These are phyloP conservation scores for Holacanthella duospinosa DNA, from an alignment of 2,888 invertebrate species.

Conservation along the genomic window DNA sequence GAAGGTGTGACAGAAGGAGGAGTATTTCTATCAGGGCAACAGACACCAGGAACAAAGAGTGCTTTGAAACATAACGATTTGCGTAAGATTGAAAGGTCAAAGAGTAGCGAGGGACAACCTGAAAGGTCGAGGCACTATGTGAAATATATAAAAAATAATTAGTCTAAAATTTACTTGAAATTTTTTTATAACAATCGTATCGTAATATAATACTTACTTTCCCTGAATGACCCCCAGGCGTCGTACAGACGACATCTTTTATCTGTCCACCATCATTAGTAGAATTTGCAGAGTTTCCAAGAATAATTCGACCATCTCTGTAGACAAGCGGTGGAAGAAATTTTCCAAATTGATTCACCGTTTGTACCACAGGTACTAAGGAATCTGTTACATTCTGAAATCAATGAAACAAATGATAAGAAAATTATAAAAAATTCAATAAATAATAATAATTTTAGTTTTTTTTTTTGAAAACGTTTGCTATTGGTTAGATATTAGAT, in stretches of 20 bases:
- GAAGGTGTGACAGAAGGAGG: constrained; percentile 11
- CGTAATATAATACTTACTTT: no score
- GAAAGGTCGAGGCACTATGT: constrained; percentile 77
- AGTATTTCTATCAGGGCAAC: constrained; percentile 54
- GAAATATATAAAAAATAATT: no score
- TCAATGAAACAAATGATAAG: neutral
- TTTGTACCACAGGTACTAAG: constrained; percentile 58
- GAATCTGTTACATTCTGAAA: constrained; percentile 64
- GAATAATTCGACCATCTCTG: constrained; percentile 36
- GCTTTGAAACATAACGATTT: constrained; percentile 85
- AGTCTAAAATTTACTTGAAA: no score
- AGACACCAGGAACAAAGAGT: constrained; percentile 81
- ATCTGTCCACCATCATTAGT: constrained; percentile 36
- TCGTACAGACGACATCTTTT: constrained; percentile 35
- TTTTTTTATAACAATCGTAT: no score
- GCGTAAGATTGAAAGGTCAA: constrained; percentile 68
- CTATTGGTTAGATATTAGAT: no score
- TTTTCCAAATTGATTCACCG: constrained; percentile 37
- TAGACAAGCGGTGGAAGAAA: constrained; percentile 38
- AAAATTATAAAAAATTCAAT: neutral
- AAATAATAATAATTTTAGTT: neutral
- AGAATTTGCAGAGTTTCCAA: constrained; percentile 31
- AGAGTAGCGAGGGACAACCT: constrained; percentile 70
- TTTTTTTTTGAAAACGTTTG: neutral
- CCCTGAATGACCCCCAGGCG: constrained; percentile 64